Percentiles rank a stretch among this genome's conserved stretches.
Conservation (phyloP, 2,113 vertebrate genomes). For the Oncorhynchus clarkii region DNA sequence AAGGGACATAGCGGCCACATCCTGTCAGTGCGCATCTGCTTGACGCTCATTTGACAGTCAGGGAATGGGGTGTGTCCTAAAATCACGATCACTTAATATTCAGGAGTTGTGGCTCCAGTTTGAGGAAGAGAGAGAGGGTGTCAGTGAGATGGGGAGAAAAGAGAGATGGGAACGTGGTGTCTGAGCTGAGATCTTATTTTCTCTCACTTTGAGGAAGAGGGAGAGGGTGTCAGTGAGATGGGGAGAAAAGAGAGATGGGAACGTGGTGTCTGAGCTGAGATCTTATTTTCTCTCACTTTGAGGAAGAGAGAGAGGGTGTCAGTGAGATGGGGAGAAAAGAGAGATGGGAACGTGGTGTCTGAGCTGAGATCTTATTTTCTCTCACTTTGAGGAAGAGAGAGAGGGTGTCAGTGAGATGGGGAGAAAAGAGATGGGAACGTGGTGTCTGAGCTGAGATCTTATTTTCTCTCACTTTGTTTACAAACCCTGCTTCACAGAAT, state of each 20-base stretch:
- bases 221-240: background rate
- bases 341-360: background rate
- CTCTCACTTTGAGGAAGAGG: background rate
- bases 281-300: background rate
- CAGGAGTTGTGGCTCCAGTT: too few relatives aligned
- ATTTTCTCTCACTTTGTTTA: too few relatives aligned
- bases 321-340: background rate
- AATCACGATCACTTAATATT: background rate
- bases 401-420: background rate
- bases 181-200: background rate
- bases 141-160: background rate
- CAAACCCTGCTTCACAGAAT: background rate
- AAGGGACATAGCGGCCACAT: constrained; percentile 7
- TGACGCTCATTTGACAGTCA: constrained; percentile 8
- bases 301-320: background rate
- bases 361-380: background rate
- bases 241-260: background rate
- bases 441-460: background rate
- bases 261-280: background rate
- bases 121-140: background rate
- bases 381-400: background rate
- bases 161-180: background rate
- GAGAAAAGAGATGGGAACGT: background rate
- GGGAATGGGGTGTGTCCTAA: background rate
- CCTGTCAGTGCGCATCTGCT: background rate